Base-by-base conservation (phyloP, 2,888 invertebrate genomes). In the Anoncus sp. region DNA sequence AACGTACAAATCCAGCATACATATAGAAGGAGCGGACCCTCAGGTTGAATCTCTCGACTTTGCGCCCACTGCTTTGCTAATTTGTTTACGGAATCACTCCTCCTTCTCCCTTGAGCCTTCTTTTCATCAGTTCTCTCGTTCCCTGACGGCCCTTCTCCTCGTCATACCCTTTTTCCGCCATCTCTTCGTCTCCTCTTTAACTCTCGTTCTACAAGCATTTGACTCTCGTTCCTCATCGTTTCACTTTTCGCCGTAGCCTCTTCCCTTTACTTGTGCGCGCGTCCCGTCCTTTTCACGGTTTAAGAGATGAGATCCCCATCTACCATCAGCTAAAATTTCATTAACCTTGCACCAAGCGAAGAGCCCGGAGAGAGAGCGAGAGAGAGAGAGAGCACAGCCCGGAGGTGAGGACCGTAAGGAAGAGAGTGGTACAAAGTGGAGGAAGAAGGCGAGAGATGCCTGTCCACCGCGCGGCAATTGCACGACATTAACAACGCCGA, bases 61-160 rank as follows among this genome's bases (percentile, higher is more conserved):
- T 53, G 73, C 35, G 47, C 22, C 62, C 75, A 72, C 75, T 71
- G 76, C 70, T 75, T 60, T 71, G 77, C 75, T 86, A 86, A 86
- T 86, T 86, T 85, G 79, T 82, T 86, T 82, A 83, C 81, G 82
- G 77, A 83, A 85, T 86, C 81, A 77, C 67, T 62, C 77, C 77
- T 71, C 79, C 69, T 47, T 77, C 59, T 47, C 72, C 60, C 69
- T 77, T 71, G 55, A 72, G 51, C 38, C 49, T 70, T 75, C 77
- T 63, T 63, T 72, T 57, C 49, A 35, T 67, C 53, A 59, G 31
- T 60, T 71, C 72, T 53, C 24, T 75, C 55, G 38, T 55, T 27
- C 59, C 35, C 51, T 38, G 49, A 16, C 45, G 22, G 16, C 55
- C 20, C 51, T 69, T 63, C 20, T 67, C 72, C 6, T 67, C 63